phyloP scores from a whole-genome alignment of 2,797 vertebrate species.

The Rhinoraja longicauda region DNA sequence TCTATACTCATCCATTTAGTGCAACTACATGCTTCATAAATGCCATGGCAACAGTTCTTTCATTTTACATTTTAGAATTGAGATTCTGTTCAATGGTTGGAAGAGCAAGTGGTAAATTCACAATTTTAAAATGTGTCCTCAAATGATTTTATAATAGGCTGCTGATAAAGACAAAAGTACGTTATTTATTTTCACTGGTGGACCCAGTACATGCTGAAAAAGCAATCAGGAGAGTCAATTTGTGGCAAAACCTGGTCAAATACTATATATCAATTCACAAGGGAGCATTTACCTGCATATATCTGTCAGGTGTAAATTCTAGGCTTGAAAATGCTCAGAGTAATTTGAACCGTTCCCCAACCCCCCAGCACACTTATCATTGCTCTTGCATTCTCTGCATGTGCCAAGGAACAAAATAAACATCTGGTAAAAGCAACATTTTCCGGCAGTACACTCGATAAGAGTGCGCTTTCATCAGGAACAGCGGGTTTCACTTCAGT shows the following conservation, averaged over 20 bases:
- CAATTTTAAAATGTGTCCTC: neutral
- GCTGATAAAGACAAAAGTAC: neutral
- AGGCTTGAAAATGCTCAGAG: neutral
- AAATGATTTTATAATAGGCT: neutral
- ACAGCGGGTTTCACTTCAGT: neutral
- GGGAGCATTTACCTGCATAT: neutral
- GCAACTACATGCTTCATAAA: neutral
- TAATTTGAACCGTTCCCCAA: neutral
- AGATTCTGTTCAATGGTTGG: neutral
- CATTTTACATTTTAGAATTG: neutral
- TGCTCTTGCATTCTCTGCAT: neutral
- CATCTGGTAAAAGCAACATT: neutral
- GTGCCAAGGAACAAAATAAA: neutral
- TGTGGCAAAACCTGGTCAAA: neutral
- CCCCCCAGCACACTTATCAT: neutral
- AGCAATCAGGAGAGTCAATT: neutral
- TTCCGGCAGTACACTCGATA: neutral
- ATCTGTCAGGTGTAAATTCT: neutral
- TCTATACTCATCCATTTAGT: constrained; percentile 4
- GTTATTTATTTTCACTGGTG: neutral
- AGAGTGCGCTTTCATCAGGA: neutral
- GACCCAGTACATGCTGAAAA: neutral
- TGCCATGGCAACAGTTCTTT: constrained; percentile 39
- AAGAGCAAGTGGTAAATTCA: neutral
- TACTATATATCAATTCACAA: neutral